Evolutionary conservation across 1,140 invertebrate species (phyloP).

Genomic region (Sminthurides bifidus): DNA sequence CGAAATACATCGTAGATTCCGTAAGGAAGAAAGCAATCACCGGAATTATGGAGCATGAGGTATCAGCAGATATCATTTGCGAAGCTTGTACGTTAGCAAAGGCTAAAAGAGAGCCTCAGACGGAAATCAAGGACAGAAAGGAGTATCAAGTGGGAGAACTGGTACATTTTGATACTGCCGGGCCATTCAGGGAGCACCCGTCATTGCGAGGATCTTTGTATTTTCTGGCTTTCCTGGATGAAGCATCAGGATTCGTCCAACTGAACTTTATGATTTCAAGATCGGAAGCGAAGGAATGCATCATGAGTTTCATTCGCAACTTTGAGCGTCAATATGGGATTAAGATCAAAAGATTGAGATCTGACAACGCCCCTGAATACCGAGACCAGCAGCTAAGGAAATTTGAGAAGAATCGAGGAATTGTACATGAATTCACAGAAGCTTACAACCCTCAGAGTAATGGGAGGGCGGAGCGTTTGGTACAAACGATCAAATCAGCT

Average conservation of each 20-base stretch:
- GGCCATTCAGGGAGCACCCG: neutral
- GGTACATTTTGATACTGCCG: conserved; percentile 4
- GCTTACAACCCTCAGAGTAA: conserved; percentile 14
- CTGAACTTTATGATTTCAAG: neutral
- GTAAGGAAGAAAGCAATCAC: neutral
- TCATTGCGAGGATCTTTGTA: conserved; percentile 6
- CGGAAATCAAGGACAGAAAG: neutral
- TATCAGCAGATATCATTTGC: neutral
- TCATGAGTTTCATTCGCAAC: neutral
- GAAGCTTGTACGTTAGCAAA: neutral
- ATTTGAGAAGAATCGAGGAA: neutral
- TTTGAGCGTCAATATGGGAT: neutral
- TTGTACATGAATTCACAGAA: neutral
- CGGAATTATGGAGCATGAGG: neutral
- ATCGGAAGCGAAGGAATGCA: neutral
- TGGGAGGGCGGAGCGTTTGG: conserved; percentile 33
- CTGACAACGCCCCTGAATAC: no score
- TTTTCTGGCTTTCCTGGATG: conserved; percentile 7
- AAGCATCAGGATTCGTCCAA: neutral
- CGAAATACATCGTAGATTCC: neutral
- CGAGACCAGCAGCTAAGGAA: no score
- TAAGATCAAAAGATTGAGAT: neutral
- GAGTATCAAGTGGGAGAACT: conserved; percentile 1
- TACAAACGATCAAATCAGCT: conserved; percentile 1
- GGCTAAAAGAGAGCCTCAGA: neutral